These are phyloP conservation scores for Megastigmus dorsalis DNA, from an alignment of 2,888 invertebrate genomes.

Conservation along the genomic window DNA sequence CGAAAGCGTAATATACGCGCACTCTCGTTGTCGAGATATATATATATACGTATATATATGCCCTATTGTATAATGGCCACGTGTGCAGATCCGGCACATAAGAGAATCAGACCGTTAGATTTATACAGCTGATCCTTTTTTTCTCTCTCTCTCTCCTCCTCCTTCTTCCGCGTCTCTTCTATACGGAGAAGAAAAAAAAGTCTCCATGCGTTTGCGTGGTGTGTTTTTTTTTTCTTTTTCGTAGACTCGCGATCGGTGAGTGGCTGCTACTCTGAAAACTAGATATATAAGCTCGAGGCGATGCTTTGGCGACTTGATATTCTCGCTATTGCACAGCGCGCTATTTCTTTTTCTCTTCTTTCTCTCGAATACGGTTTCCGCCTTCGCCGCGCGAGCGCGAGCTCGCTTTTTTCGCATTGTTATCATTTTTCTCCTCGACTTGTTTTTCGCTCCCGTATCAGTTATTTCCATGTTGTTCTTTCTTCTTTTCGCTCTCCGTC, in stretches of 20 bases:
- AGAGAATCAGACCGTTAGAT: slow-evolving; percentile 17
- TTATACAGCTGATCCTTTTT: slow-evolving; percentile 7
- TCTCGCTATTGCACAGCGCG: too few species aligned
- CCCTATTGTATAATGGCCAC: neutral
- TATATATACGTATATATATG: too few species aligned
- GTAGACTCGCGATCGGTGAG: neutral
- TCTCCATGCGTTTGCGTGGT: neutral
- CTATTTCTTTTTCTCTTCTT: neutral
- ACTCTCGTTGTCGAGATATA: neutral
- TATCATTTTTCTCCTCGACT: slow-evolving; percentile 28
- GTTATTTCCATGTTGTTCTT: neutral
- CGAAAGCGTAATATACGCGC: neutral
- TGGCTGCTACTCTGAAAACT: slow-evolving; percentile 3
- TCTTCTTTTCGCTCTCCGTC: neutral
- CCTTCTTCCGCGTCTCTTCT: too few species aligned
- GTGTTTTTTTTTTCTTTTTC: too few species aligned
- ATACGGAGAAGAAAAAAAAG: neutral
- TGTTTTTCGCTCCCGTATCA: neutral
- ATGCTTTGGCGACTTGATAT: slow-evolving; percentile 10
- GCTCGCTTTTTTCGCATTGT: slow-evolving; percentile 22
- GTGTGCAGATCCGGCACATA: slow-evolving; percentile 9
- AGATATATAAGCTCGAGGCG: slow-evolving; percentile 38
- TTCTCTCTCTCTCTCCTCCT: too few species aligned
- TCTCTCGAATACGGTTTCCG: neutral
- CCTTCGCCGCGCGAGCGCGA: neutral